Conservation (phyloP, 2,113 vertebrate genomes). For the Trogon surrucura region DNA sequence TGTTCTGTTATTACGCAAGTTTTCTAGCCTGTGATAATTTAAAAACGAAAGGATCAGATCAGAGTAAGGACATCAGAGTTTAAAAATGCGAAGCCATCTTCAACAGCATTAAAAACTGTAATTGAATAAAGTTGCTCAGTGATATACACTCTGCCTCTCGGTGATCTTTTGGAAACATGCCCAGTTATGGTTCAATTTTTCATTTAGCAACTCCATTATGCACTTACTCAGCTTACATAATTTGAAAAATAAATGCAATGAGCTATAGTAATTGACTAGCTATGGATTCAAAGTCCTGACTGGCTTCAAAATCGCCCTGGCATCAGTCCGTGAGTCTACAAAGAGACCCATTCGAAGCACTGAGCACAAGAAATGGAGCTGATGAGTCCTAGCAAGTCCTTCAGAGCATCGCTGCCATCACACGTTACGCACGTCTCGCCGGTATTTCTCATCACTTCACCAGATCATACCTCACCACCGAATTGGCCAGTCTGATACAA, state of each 20-base stretch:
- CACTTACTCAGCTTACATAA: neutral
- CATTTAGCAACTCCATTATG: neutral
- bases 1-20: neutral
- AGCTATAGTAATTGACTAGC: neutral
- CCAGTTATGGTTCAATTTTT: neutral
- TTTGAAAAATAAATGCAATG: neutral
- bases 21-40: neutral
- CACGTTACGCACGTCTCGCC: neutral
- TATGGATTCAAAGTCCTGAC: neutral
- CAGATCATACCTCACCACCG: neutral
- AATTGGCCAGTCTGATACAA: neutral
- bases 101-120: neutral
- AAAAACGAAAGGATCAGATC: neutral
- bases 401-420: neutral
- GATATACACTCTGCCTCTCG: neutral
- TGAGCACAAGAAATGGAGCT: neutral
- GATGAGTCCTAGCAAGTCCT: neutral
- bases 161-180: neutral
- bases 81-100: neutral
- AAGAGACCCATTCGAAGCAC: neutral
- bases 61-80: neutral
- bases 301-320: neutral
- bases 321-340: rapidly evolving
- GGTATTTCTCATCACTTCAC: neutral
- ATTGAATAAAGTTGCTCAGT: neutral